Conservation (phyloP, 1,140 invertebrate genomes). For the Steinernema khuongi region DNA sequence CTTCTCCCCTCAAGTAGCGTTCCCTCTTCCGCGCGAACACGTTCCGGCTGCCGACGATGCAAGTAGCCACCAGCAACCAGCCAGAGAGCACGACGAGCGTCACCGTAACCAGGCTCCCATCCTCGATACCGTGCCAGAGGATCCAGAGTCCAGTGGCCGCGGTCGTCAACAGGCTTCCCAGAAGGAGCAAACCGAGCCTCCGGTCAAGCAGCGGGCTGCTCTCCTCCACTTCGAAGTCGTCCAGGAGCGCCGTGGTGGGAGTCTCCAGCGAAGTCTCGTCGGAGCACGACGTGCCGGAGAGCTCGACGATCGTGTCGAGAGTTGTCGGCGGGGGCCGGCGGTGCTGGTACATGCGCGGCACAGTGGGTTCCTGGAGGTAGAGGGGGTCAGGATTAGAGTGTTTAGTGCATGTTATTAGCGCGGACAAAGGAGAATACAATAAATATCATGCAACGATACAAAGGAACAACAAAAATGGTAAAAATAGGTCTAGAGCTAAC, state of each 20-base stretch:
- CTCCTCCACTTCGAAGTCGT: background rate
- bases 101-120: background rate
- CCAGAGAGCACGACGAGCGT: background rate
- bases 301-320: constrained; percentile 8
- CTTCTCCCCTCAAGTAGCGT: background rate
- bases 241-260: background rate
- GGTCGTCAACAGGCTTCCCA: background rate
- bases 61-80: background rate
- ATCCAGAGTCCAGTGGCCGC: background rate
- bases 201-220: background rate
- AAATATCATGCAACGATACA: too few relatives aligned
- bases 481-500: too few relatives aligned
- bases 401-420: too few relatives aligned
- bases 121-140: background rate
- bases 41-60: background rate
- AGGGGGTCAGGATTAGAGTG: too few relatives aligned
- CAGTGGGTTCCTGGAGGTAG: background rate
- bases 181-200: background rate
- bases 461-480: too few relatives aligned
- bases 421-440: too few relatives aligned
- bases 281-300: background rate
- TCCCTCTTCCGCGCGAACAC: background rate
- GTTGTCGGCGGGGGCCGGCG: background rate
- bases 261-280: background rate
- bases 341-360: background rate